A percentile compares a stretch with the other conserved stretches of the same genome.
These are phyloP conservation scores for Callitettix versicolor DNA, from an alignment of 1,140 invertebrate genomes.

Conservation along the genomic window DNA sequence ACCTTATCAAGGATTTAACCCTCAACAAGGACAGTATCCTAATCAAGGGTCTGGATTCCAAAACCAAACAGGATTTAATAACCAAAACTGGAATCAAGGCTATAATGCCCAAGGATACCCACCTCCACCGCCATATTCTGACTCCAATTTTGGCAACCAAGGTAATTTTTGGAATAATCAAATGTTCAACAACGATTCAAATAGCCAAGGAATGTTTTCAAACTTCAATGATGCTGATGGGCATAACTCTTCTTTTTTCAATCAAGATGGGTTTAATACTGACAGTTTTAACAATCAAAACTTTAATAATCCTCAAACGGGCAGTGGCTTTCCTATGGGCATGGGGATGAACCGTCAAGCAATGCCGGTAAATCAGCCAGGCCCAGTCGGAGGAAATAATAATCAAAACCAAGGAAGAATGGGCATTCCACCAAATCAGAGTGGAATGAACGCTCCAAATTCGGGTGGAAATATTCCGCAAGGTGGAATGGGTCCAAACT, in stretches of 20 bases:
- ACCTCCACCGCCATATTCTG: too few species aligned
- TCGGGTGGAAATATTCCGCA: background rate
- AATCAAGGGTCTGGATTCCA: background rate
- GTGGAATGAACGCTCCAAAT: conserved; percentile 1
- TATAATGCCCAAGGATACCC: too few species aligned
- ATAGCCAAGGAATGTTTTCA: background rate
- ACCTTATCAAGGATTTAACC: background rate
- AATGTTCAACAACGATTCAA: conserved; percentile 6
- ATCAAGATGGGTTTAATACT: conserved; percentile 2
- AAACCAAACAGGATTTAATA: conserved; percentile 7
- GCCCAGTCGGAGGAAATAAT: background rate
- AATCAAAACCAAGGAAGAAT: background rate
- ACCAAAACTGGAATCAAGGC: background rate
- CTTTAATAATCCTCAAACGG: background rate
- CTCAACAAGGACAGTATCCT: conserved; percentile 7
- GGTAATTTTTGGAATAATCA: conserved; percentile 9
- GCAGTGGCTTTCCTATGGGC: conserved; percentile 1
- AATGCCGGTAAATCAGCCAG: background rate
- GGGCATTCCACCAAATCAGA: background rate
- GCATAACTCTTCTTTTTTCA: conserved; percentile 4
- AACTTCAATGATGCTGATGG: conserved; percentile 3
- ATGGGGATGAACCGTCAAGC: conserved; percentile 6
- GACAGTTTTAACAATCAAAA: background rate
- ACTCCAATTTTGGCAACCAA: background rate
- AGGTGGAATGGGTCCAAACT: background rate